Evolutionary conservation across 2,113 vertebrate species (phyloP).

Genomic region (Physeter macrocephalus): DNA sequence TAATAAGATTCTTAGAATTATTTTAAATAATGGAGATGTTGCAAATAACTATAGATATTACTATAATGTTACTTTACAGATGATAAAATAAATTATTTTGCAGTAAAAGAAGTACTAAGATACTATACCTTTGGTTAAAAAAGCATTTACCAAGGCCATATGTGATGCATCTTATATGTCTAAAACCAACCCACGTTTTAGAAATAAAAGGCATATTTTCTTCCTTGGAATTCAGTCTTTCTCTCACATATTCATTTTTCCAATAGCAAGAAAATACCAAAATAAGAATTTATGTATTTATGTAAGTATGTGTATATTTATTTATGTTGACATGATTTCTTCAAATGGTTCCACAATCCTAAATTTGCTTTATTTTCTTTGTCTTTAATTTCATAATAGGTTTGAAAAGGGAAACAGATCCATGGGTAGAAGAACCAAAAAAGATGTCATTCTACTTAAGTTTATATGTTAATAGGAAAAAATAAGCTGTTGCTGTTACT

Average conservation of each 20-base stretch:
- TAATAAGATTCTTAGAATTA: constrained; percentile 48
- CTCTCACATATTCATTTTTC: not conserved
- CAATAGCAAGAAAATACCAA: not conserved
- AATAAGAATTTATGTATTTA: not conserved
- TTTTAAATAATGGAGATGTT: constrained; percentile 18
- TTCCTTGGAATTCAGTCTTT: not conserved
- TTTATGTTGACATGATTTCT: not conserved
- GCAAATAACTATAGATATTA: constrained; percentile 52
- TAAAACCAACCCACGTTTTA: not conserved
- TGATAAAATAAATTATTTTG: constrained; percentile 53
- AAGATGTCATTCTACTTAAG: constrained; percentile 33
- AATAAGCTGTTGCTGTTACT: not conserved
- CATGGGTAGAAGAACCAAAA: not conserved
- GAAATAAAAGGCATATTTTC: not conserved
- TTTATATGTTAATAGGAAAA: not conserved
- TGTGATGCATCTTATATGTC: not conserved
- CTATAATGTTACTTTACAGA: constrained; percentile 59
- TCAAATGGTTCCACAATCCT: not conserved
- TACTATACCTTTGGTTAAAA: constrained; percentile 47
- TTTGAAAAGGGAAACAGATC: not conserved
- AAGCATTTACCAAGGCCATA: not conserved
- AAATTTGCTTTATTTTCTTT: not conserved
- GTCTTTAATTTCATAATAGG: not conserved
- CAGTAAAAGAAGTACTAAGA: constrained; percentile 51
- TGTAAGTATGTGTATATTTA: not conserved